These are phyloP conservation scores for Cancer borealis DNA, from an alignment of 2,888 invertebrate species.

Conservation along the genomic window DNA sequence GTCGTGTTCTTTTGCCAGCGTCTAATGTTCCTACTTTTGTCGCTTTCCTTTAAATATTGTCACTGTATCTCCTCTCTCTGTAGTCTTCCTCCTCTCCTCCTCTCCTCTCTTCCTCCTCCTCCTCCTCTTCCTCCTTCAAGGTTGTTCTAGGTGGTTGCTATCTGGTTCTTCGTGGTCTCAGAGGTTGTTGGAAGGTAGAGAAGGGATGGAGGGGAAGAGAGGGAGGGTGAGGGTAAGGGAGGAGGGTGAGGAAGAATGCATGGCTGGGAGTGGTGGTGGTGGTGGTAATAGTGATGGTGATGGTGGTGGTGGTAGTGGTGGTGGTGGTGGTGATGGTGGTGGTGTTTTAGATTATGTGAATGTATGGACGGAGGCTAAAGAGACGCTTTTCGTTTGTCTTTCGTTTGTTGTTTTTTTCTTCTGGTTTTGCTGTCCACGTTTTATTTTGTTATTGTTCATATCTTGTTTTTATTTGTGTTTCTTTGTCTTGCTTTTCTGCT, in stretches of 20 bases:
- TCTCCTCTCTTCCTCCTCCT: neutral
- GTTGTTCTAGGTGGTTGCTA: neutral
- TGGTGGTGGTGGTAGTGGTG: neutral
- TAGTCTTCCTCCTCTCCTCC: neutral
- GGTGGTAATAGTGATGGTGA: neutral
- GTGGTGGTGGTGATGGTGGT: neutral
- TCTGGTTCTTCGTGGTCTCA: neutral
- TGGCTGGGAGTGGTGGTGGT: neutral
- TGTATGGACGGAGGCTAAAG: neutral
- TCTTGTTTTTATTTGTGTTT: too few relatives aligned
- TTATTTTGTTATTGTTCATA: too few relatives aligned
- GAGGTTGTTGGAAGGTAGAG: neutral
- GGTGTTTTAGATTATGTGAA: neutral
- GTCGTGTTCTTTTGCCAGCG: neutral
- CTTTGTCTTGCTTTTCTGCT: too few relatives aligned
- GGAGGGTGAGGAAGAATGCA: neutral
- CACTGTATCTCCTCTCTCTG: neutral
- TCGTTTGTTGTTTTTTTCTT: too few relatives aligned
- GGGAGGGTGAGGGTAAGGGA: too few relatives aligned
- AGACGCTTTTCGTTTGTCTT: too few relatives aligned
- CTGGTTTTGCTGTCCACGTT: too few relatives aligned
- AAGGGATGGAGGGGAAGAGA: neutral
- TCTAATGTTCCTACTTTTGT: constrained; percentile 24
- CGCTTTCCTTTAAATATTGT: constrained; percentile 24
- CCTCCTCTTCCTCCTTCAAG: neutral